Evolutionary conservation across 2,113 vertebrate genomes (phyloP).

Genomic region (Thermophis baileyi): DNA sequence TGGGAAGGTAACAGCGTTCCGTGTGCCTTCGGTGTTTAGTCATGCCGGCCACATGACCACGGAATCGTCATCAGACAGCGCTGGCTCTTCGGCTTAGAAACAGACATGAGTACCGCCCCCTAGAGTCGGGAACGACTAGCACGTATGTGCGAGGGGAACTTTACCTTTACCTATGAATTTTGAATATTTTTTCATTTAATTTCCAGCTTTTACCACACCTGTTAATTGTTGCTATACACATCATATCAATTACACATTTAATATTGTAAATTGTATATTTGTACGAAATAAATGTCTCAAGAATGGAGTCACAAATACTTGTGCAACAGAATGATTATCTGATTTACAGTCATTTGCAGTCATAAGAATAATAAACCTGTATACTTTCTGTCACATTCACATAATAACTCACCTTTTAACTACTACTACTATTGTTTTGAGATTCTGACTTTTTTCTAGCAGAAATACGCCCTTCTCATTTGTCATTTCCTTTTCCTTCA

Average conservation of each 20-base stretch:
- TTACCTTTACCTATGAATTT: too few species aligned
- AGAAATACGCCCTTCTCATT: constrained; percentile 37
- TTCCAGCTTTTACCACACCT: fast-evolving
- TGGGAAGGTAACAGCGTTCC: too few species aligned
- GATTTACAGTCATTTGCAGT: background rate
- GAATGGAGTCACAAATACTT: background rate
- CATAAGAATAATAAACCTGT: background rate
- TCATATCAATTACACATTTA: background rate
- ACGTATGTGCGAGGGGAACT: too few species aligned
- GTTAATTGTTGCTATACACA: background rate
- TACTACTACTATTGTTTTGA: constrained; percentile 13
- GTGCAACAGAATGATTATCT: background rate
- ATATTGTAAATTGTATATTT: background rate
- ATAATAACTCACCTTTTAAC: background rate
- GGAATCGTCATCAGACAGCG: too few species aligned
- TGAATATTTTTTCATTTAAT: background rate
- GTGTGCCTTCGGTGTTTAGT: too few species aligned
- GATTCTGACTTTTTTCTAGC: constrained; percentile 17
- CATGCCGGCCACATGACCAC: too few species aligned
- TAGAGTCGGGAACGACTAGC: too few species aligned
- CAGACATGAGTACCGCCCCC: too few species aligned
- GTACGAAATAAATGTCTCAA: background rate
- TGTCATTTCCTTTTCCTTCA: constrained; percentile 67
- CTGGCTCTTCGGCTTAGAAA: too few species aligned
- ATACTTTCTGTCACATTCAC: background rate